Evolutionary conservation across 1,140 invertebrate genomes (phyloP).

Genomic region (Anastrepha obliqua): DNA sequence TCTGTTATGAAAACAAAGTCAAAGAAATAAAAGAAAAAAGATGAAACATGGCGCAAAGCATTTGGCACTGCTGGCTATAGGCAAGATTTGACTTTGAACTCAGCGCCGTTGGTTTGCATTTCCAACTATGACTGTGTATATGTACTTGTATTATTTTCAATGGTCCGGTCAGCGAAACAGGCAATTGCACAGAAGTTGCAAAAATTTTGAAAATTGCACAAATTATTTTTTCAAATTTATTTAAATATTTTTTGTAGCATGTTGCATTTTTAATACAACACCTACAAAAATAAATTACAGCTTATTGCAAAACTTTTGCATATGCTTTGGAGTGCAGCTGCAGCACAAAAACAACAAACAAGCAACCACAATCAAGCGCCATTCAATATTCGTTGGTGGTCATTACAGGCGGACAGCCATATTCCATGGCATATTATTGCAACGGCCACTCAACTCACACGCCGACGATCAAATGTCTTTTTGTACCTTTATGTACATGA

Average conservation of each 20-base stretch:
- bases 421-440: background rate
- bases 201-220: constrained; percentile 20
- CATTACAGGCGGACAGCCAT: constrained; percentile 21
- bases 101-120: constrained; percentile 32
- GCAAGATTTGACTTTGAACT: constrained; percentile 29
- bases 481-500: background rate
- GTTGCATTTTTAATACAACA: constrained; percentile 51
- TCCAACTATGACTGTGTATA: background rate
- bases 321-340: constrained; percentile 15
- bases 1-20: too few species aligned
- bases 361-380: background rate
- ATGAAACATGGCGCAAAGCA: background rate
- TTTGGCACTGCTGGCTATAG: background rate
- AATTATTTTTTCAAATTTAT: constrained; percentile 26
- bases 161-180: background rate
- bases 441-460: background rate
- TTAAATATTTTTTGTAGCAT: background rate
- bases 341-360: background rate
- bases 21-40: background rate
- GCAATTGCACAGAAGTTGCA: background rate
- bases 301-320: background rate
- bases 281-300: constrained; percentile 46
- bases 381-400: constrained; percentile 46
- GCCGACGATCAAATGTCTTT: background rate
- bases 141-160: background rate